A percentile compares a stretch with the other conserved stretches of the same genome.
Conservation (phyloP, 2,113 vertebrate genomes). For the Engystomops pustulosus region DNA sequence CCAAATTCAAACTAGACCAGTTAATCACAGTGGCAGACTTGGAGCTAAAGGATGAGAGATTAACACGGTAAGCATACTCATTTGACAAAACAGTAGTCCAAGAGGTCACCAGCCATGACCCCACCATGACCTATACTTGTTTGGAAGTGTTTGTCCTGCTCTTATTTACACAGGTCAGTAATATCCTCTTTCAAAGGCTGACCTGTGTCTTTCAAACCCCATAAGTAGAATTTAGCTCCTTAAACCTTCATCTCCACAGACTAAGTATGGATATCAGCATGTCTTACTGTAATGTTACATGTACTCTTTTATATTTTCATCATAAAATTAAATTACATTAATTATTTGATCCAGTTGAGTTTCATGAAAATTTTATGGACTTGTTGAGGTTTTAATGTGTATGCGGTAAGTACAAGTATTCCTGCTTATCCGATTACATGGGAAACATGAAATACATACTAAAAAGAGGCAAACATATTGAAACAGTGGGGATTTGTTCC, state of each 20-base stretch:
- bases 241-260: not conserved
- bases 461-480: too few species aligned
- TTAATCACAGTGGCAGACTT: slow-evolving; percentile 95
- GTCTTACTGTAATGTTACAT: not conserved
- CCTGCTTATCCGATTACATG: not conserved
- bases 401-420: not conserved
- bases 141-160: slow-evolving; percentile 86
- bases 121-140: slow-evolving; percentile 85
- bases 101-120: slow-evolving; percentile 80
- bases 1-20: slow-evolving; percentile 96
- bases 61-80: slow-evolving; percentile 86
- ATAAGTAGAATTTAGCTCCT: slow-evolving; percentile 69
- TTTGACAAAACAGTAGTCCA: slow-evolving; percentile 73
- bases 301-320: not conserved
- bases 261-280: not conserved
- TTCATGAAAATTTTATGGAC: too few species aligned
- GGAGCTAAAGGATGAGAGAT: slow-evolving; percentile 94
- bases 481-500: too few species aligned
- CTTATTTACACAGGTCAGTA: slow-evolving; percentile 80
- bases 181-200: slow-evolving; percentile 79
- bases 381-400: too few species aligned
- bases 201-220: slow-evolving; percentile 75
- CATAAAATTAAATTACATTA: not conserved
- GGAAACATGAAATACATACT: not conserved
- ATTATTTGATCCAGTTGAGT: too few species aligned